These are phyloP conservation scores for Urocynchramus pylzowi DNA, from an alignment of 2,113 vertebrate species.

Conservation along the genomic window DNA sequence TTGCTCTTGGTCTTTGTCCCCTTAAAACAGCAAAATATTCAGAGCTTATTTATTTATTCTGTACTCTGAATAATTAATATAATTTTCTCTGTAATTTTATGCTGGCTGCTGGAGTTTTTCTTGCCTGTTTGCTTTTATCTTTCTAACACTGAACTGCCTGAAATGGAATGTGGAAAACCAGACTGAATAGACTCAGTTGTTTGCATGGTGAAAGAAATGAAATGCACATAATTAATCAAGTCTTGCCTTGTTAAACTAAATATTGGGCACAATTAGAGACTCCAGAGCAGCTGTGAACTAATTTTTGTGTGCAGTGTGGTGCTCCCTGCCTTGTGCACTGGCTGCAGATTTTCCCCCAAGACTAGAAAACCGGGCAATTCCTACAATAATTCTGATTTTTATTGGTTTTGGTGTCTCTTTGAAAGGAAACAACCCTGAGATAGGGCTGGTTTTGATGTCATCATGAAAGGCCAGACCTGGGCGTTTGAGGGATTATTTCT, in stretches of 20 bases:
- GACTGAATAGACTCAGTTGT: background rate
- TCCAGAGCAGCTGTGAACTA: background rate
- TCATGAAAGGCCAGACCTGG: background rate
- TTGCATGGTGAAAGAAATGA: background rate
- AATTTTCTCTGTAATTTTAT: background rate
- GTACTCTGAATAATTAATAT: background rate
- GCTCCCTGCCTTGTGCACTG: background rate
- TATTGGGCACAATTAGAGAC: background rate
- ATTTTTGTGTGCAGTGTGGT: background rate
- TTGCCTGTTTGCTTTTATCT: background rate
- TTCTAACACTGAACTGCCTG: background rate
- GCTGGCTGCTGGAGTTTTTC: background rate
- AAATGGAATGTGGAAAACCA: background rate
- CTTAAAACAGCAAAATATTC: background rate
- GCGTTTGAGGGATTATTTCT: constrained; percentile 52
- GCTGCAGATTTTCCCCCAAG: background rate
- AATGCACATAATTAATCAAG: background rate
- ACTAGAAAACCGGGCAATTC: background rate
- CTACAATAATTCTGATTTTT: constrained; percentile 34
- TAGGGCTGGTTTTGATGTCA: background rate
- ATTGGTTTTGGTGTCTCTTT: constrained; percentile 59
- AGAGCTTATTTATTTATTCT: background rate
- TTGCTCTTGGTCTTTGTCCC: background rate
- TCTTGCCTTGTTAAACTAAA: background rate
- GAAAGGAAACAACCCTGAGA: constrained; percentile 1